Percentiles rank a stretch among this genome's conserved stretches.
Evolutionary conservation across 2,113 vertebrate genomes (phyloP).

Genomic region (Antidorcas marsupialis): DNA sequence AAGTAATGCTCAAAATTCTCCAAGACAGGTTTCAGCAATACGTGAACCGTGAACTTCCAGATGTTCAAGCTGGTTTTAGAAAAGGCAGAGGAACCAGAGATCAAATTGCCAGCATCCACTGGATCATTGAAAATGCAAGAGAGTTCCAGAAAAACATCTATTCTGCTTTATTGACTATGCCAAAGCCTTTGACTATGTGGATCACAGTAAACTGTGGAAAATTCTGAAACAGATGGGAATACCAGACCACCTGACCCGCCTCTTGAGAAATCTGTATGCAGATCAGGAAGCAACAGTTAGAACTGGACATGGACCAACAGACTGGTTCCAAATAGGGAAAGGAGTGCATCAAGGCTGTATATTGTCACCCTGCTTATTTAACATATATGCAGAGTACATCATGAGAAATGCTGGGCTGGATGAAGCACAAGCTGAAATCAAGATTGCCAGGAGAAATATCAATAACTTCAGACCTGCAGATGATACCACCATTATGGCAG

Average conservation of each 20-base stretch:
- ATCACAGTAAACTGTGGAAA: background rate
- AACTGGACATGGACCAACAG: background rate
- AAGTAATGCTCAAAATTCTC: background rate
- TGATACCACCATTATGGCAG: background rate
- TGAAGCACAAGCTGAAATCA: background rate
- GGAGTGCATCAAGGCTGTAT: background rate
- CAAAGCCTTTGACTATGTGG: background rate
- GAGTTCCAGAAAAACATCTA: background rate
- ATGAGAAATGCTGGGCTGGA: background rate
- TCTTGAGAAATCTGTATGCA: background rate
- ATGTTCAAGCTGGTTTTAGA: background rate
- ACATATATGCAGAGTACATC: background rate
- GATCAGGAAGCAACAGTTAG: background rate
- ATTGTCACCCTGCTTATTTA: background rate
- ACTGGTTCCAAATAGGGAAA: background rate
- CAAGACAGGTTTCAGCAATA: background rate
- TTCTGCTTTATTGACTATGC: background rate
- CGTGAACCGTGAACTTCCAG: accelerated
- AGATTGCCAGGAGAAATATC: background rate
- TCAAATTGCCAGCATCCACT: background rate
- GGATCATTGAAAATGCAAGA: too few relatives aligned
- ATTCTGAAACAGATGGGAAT: background rate
- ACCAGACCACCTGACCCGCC: accelerated
- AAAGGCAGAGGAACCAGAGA: background rate
- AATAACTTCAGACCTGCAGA: background rate